Conservation (phyloP, 64 coral and sea anemone genomes). For the Stichodactyla helianthus region DNA sequence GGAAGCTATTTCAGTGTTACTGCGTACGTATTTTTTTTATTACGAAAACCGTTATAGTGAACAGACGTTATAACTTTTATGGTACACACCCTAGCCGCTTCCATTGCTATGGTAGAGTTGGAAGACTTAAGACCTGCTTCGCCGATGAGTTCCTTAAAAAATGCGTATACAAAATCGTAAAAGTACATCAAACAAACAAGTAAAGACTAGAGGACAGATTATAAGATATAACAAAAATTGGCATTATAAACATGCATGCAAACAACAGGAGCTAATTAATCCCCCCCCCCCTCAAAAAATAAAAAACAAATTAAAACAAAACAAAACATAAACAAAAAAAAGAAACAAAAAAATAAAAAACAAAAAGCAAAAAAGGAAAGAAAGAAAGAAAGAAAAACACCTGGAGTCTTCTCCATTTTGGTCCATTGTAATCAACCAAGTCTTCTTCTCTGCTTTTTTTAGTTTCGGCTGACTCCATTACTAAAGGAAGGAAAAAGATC, state of each 20-base stretch:
- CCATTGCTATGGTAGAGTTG: conserved; percentile 61
- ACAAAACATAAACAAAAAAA: neutral
- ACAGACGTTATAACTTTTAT: neutral
- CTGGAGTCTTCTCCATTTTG: conserved; percentile 80
- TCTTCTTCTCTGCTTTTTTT: neutral
- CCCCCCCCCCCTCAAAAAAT: no score
- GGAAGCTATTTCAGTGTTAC: no score
- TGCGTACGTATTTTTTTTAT: no score
- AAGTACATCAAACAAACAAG: neutral
- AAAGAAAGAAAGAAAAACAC: neutral
- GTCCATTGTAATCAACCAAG: conserved; percentile 33
- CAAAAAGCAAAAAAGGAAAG: neutral
- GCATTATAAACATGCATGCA: no score
- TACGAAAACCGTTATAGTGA: no score
- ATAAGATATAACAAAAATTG: neutral
- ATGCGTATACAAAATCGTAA: neutral
- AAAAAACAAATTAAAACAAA: no score
- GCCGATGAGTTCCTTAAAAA: conserved; percentile 59
- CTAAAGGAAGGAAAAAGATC: neutral
- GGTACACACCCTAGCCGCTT: conserved; percentile 56
- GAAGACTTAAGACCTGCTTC: conserved; percentile 60
- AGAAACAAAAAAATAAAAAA: no score
- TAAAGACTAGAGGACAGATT: neutral
- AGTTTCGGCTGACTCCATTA: conserved; percentile 15
- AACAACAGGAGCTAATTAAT: no score